phyloP scores from a whole-genome alignment of 2,113 vertebrate species.

The Paramisgurnus dabryanus region DNA sequence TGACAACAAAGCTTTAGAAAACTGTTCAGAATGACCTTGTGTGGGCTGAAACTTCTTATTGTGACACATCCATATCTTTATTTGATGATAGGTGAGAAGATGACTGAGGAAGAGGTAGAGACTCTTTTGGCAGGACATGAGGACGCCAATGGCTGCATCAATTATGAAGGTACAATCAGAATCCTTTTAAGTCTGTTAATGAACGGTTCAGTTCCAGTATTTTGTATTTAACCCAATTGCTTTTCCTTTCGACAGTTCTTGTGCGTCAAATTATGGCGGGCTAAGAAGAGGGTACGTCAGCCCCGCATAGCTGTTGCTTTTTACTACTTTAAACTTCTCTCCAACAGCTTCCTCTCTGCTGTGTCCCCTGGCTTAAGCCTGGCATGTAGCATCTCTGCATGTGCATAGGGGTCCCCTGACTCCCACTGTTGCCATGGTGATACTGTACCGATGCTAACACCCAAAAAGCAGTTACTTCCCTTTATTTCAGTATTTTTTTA shows the following conservation, averaged over 20 bases:
- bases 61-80: not conserved
- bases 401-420: conserved; percentile 33
- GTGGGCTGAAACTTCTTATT: not conserved
- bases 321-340: conserved; percentile 50
- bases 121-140: conserved; percentile 88
- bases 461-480: too few species aligned
- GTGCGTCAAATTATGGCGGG: conserved; percentile 77
- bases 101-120: conserved; percentile 94
- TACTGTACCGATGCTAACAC: conserved; percentile 25
- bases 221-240: conserved; percentile 57
- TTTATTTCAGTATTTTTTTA: too few species aligned
- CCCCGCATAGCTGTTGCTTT: conserved; percentile 59
- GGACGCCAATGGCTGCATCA: conserved; percentile 93
- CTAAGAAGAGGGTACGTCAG: conserved; percentile 67
- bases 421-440: conserved; percentile 18
- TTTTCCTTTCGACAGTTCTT: conserved; percentile 71
- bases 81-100: conserved; percentile 84
- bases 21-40: not conserved
- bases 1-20: too few species aligned
- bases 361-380: conserved; percentile 67
- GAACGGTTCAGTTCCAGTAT: conserved; percentile 20
- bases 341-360: conserved; percentile 54
- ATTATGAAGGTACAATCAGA: conserved; percentile 85
- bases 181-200: not conserved
- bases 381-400: conserved; percentile 67